Evolutionary conservation across 2,888 invertebrate species (phyloP).

Genomic region (Nycteola revayana): DNA sequence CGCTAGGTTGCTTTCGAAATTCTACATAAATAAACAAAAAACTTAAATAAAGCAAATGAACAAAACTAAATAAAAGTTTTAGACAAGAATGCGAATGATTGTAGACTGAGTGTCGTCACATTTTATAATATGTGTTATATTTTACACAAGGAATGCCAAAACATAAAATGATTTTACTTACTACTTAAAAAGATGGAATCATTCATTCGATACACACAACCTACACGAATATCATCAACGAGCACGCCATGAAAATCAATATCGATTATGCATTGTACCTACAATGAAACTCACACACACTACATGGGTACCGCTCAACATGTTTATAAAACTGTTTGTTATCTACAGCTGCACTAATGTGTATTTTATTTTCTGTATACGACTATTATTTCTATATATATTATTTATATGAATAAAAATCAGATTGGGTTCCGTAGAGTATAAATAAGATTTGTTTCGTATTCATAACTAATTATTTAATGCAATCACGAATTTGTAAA

Average conservation of each 20-base stretch:
- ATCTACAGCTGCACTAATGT: constrained; percentile 30
- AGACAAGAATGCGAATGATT: constrained; percentile 21
- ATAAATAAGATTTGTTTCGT: no score
- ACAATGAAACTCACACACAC: constrained; percentile 22
- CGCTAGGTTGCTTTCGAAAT: constrained; percentile 34
- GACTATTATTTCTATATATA: constrained; percentile 6
- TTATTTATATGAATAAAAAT: constrained; percentile 11
- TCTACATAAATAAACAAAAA: constrained; percentile 7
- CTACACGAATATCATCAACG: constrained; percentile 42
- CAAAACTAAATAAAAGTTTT: neutral
- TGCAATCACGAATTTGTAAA: no score
- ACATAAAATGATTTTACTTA: constrained; percentile 24
- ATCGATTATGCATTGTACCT: constrained; percentile 34
- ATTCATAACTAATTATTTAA: no score
- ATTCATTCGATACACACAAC: constrained; percentile 30
- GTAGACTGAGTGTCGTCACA: constrained; percentile 21
- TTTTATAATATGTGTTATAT: constrained; percentile 13
- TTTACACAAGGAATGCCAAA: constrained; percentile 31
- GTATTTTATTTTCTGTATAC: neutral
- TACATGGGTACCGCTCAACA: constrained; percentile 5
- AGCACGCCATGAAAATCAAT: constrained; percentile 49
- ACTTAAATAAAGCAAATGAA: constrained; percentile 5
- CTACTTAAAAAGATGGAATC: constrained; percentile 22
- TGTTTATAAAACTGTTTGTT: constrained; percentile 30
- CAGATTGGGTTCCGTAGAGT: constrained; percentile 22